Evolutionary conservation across 2,797 vertebrate species (phyloP).

Genomic region (Hirundo rustica): DNA sequence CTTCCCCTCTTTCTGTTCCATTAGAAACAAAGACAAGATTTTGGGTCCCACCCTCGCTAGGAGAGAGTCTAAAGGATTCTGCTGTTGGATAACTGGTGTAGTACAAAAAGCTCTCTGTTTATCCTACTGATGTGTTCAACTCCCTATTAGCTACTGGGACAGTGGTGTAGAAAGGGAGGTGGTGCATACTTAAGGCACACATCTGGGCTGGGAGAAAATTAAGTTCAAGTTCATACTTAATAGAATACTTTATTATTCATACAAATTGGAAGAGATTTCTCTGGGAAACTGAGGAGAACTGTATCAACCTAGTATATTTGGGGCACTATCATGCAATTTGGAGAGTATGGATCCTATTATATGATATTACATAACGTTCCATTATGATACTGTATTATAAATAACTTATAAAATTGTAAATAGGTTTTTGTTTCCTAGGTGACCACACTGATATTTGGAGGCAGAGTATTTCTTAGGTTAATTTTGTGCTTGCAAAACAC

Average conservation of each 20-base stretch:
- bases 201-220: not conserved
- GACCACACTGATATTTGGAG: not conserved
- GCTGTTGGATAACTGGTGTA: not conserved
- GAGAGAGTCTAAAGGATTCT: not conserved
- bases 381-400: not conserved
- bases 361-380: not conserved
- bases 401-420: not conserved
- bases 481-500: not conserved
- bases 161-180: not conserved
- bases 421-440: not conserved
- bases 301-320: not conserved
- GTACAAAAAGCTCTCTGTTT: not conserved
- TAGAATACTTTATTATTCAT: not conserved
- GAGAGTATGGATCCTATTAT: not conserved
- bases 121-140: not conserved
- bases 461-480: not conserved
- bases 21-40: not conserved
- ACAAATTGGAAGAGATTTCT: not conserved
- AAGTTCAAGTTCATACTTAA: not conserved
- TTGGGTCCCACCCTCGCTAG: not conserved
- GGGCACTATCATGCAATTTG: not conserved
- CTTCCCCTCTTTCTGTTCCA: not conserved
- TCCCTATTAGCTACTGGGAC: not conserved
- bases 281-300: not conserved
- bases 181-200: not conserved